phyloP scores from a whole-genome alignment of 2,797 vertebrate species.

The Danio jaintianensis region DNA sequence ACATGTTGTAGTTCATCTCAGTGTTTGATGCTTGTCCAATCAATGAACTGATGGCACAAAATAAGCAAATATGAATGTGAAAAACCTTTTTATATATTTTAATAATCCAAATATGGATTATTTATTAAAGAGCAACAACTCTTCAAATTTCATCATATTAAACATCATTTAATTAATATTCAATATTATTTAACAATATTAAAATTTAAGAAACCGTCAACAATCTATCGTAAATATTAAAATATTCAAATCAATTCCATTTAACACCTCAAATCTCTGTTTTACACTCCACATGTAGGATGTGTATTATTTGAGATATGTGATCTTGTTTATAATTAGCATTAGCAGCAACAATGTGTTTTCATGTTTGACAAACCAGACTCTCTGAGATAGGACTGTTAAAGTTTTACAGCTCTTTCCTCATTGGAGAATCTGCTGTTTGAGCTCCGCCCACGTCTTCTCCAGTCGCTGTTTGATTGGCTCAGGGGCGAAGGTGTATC shows the following conservation, averaged over 20 bases:
- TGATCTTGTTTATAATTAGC: too few species aligned
- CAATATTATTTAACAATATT: conserved; percentile 3
- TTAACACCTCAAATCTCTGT: background rate
- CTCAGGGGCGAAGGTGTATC: conserved; percentile 86
- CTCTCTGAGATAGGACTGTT: conserved; percentile 36
- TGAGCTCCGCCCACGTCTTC: conserved; percentile 83
- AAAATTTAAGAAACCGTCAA: background rate
- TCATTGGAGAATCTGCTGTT: conserved; percentile 70
- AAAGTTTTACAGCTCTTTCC: background rate
- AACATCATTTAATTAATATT: background rate
- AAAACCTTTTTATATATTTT: too few species aligned
- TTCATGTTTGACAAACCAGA: background rate
- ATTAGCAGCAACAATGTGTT: background rate
- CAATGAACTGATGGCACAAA: too few species aligned
- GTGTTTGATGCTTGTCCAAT: too few species aligned
- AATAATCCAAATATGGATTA: background rate
- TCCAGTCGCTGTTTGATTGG: conserved; percentile 82
- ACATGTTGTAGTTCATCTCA: too few species aligned
- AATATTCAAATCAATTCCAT: background rate
- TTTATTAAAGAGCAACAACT: background rate
- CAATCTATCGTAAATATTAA: conserved; percentile 23
- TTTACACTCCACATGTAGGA: background rate
- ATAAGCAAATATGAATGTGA: too few species aligned
- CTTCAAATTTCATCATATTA: background rate
- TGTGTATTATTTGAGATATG: background rate